A percentile compares a stretch with the other conserved stretches of the same genome.
Conservation (phyloP, 2,888 invertebrate genomes). For the Tetranychus piercei region DNA sequence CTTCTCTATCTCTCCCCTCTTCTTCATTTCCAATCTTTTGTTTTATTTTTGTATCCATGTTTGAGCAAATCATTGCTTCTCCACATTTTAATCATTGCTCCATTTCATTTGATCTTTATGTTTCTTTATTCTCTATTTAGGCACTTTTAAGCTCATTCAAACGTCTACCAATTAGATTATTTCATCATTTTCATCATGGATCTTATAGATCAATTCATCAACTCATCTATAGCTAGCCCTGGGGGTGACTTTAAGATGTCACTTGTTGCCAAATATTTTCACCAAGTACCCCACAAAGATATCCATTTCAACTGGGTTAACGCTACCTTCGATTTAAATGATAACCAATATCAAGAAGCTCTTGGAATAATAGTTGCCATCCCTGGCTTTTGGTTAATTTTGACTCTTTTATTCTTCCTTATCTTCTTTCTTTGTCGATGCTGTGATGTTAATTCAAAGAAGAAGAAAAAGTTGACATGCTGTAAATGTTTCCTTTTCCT, state of each 20-base stretch:
- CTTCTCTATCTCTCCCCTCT: not conserved
- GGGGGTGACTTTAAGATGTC: slow-evolving; percentile 31
- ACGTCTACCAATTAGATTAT: not conserved
- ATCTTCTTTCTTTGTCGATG: slow-evolving; percentile 84
- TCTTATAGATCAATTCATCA: not conserved
- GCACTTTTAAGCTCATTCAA: not conserved
- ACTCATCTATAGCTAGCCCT: slow-evolving; percentile 10
- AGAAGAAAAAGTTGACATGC: slow-evolving; percentile 31
- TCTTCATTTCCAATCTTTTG: not conserved
- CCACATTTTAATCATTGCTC: not conserved
- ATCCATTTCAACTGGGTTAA: slow-evolving; percentile 73
- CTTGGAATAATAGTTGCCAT: slow-evolving; percentile 77
- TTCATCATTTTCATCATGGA: not conserved
- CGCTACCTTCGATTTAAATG: slow-evolving; percentile 71
- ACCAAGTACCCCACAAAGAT: slow-evolving; percentile 75
- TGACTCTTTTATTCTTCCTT: slow-evolving; percentile 67
- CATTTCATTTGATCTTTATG: not conserved
- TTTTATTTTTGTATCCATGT: not conserved
- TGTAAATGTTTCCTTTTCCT: slow-evolving; percentile 20
- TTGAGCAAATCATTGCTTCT: not conserved
- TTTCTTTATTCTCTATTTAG: not conserved
- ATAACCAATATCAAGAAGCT: slow-evolving; percentile 76
- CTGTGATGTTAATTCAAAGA: slow-evolving; percentile 78
- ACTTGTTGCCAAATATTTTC: slow-evolving; percentile 65
- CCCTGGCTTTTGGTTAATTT: slow-evolving; percentile 78